Base-by-base conservation (phyloP, 2,113 vertebrate species). In the Cariama cristata region DNA sequence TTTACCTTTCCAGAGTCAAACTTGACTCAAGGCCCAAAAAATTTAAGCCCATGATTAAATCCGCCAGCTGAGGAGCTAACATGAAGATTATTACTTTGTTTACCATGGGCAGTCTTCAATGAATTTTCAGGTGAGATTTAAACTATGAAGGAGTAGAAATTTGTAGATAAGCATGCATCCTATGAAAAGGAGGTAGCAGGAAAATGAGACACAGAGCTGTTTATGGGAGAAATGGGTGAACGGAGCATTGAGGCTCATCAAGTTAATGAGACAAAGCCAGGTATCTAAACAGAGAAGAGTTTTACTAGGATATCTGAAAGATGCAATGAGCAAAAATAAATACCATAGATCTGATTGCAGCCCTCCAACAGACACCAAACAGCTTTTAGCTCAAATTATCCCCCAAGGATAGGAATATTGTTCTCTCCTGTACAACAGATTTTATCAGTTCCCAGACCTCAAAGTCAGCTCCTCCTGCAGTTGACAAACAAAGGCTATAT, bases 181-280 rank as follows among this genome's bases (percentile, higher is more conserved):
- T 60, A 5, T 53, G 53, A 91, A 80, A 45, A 90, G 53, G 21
- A 90, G 53, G 71, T 53, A 93, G 59, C n/a, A 89, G 63, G 45
- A 88, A 83, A 93, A 94, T 18, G 28, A 72, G 47, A 86, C n/a
- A 60, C 3, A 2, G 50, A 89, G 28, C 38, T 85, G n/a, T 71
- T 95, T 75, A 47, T 27, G 26, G 64, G 17, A 90, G 42, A 94
- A 96, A 95, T 0, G 6, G 72, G 88, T 76, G 45, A 94, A 90
- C 38, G 59, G 42, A 91, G 20, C 22, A 81, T 33, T 1, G 0
- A 84, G 44, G 67, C 55, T 94, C 67, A 86, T 77, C 75, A 80
- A 73, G 55, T 66, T 91, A 88, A 86, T 91, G 80, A 89, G 86
- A 93, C 42, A 86, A 79, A 96, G 62, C 53, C 88, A 85, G 64